These are phyloP conservation scores for Malurus alboscapulatus DNA, from an alignment of 2,113 vertebrate species.

Conservation along the genomic window DNA sequence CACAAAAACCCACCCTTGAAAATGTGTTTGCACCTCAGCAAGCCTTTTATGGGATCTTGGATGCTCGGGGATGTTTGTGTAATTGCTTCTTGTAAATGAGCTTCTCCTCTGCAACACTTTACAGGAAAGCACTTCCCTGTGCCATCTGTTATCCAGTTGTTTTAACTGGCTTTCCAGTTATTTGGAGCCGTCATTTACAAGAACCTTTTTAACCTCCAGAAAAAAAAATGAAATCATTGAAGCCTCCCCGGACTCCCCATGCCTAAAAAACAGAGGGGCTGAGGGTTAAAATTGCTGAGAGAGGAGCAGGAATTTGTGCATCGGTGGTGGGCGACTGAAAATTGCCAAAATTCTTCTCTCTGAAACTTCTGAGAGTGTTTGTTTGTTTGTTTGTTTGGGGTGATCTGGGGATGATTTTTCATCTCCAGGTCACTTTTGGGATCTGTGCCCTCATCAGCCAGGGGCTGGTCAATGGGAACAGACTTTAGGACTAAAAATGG, in stretches of 20 bases:
- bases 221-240: slow-evolving; percentile 70
- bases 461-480: background rate
- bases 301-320: background rate
- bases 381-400: background rate
- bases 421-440: background rate
- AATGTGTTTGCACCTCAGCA: slow-evolving; percentile 34
- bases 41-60: slow-evolving; percentile 73
- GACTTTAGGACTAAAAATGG: background rate
- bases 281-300: slow-evolving; percentile 4
- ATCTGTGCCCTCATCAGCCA: background rate
- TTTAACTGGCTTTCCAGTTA: slow-evolving; percentile 80
- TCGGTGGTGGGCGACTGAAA: background rate
- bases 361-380: background rate
- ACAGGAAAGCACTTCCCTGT: slow-evolving; percentile 77
- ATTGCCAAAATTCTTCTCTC: background rate
- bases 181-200: slow-evolving; percentile 79
- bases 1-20: background rate
- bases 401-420: background rate
- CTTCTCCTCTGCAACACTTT: slow-evolving; percentile 75
- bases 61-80: slow-evolving; percentile 78
- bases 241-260: slow-evolving; percentile 39
- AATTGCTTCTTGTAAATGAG: slow-evolving; percentile 86
- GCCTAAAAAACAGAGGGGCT: slow-evolving; percentile 29
- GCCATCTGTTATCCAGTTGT: slow-evolving; percentile 84
- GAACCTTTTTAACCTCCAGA: slow-evolving; percentile 76